Evolutionary conservation across 2,797 vertebrate species (phyloP).

Genomic region (Rhinoraja longicauda): DNA sequence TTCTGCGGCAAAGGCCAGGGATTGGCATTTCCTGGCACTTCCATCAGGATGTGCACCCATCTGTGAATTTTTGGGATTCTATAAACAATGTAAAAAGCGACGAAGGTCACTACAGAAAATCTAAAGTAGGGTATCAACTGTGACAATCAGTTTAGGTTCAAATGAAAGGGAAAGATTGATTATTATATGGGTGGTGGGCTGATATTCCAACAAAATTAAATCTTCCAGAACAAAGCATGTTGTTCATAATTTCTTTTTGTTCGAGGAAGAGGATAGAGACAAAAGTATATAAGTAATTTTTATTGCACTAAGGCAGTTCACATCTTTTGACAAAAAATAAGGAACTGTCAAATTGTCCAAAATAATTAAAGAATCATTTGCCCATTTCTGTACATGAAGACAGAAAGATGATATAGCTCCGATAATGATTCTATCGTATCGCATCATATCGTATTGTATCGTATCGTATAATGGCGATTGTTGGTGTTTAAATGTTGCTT

Average conservation of each 20-base stretch:
- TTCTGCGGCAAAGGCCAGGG: not conserved
- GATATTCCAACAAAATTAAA: not conserved
- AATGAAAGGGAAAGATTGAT: not conserved
- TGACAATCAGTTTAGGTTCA: not conserved
- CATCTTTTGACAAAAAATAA: not conserved
- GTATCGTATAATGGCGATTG: not conserved
- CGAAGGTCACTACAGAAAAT: not conserved
- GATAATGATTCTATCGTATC: not conserved
- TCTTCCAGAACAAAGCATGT: not conserved
- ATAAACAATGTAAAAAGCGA: not conserved
- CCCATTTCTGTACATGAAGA: not conserved
- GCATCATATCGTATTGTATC: too few species aligned
- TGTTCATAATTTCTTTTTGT: not conserved
- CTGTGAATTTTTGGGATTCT: not conserved
- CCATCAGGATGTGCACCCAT: not conserved
- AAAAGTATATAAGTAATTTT: not conserved
- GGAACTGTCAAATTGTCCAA: not conserved
- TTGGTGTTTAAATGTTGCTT: conserved; percentile 30
- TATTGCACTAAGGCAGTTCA: not conserved
- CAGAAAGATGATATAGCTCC: not conserved
- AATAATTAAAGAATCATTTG: not conserved
- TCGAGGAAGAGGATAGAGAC: not conserved
- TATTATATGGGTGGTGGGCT: not conserved
- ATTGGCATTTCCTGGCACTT: not conserved
- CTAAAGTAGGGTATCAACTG: not conserved